Conservation (phyloP, 2,797 vertebrate species). For the Tachyglossus aculeatus region DNA sequence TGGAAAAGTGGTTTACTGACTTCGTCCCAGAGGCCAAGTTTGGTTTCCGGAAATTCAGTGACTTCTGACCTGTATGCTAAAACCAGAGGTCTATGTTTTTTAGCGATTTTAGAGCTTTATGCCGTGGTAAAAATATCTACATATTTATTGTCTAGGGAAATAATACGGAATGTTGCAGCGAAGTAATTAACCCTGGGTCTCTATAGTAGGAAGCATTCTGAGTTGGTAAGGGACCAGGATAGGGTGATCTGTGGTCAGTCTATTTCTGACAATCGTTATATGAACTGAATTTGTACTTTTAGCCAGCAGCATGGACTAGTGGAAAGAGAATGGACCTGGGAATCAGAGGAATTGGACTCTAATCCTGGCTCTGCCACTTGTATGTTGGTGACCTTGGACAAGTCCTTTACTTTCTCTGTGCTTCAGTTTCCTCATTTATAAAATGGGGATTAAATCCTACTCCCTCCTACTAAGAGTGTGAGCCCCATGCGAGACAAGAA, state of each 20-base stretch:
- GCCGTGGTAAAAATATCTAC: conserved; percentile 57
- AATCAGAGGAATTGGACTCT: not conserved
- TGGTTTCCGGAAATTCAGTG: conserved; percentile 41
- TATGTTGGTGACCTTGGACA: not conserved
- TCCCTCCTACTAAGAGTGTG: too few species aligned
- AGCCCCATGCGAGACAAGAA: too few species aligned
- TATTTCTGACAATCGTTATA: too few species aligned
- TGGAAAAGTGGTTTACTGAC: conserved; percentile 17
- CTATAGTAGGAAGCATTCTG: not conserved
- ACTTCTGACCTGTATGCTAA: conserved; percentile 52
- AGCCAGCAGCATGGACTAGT: not conserved
- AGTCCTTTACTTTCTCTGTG: not conserved
- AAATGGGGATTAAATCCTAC: not conserved
- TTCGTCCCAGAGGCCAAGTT: not conserved
- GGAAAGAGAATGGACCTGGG: not conserved
- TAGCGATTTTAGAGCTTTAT: conserved; percentile 57
- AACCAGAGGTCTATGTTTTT: conserved; percentile 62
- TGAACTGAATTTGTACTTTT: too few species aligned
- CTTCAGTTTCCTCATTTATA: not conserved
- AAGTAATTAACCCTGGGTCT: not conserved
- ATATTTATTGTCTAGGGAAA: conserved; percentile 14
- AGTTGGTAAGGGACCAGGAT: not conserved
- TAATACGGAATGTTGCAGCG: not conserved
- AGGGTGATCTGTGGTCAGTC: not conserved
- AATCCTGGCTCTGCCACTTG: not conserved